Conservation (phyloP, 2,797 vertebrate genomes). For the Urocyon cinereoargenteus region DNA sequence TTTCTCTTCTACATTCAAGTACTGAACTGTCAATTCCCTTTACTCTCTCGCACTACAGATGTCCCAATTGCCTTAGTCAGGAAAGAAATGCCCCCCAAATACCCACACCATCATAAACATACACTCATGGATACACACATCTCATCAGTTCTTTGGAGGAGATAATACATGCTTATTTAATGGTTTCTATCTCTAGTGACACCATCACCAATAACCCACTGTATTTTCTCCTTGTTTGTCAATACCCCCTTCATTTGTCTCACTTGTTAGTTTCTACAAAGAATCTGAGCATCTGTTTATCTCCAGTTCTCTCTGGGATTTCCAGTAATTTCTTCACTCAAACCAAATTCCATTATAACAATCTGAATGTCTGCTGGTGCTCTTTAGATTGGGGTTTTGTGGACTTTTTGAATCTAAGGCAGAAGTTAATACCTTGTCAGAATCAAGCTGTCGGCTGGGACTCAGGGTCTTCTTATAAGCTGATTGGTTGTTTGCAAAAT, state of each 20-base stretch:
- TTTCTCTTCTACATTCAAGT: not conserved
- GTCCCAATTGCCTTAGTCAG: not conserved
- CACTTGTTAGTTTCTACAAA: not conserved
- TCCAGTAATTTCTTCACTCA: not conserved
- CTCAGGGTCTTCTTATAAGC: not conserved
- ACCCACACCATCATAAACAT: not conserved
- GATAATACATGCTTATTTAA: not conserved
- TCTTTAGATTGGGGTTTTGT: not conserved
- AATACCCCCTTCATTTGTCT: not conserved
- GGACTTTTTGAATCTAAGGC: not conserved
- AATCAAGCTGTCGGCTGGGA: not conserved
- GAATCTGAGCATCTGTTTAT: not conserved
- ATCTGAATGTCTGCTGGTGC: not conserved
- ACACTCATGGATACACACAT: not conserved
- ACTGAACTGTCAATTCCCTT: not conserved
- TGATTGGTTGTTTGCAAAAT: not conserved
- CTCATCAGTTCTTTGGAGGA: not conserved
- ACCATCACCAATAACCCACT: not conserved
- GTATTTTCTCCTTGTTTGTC: not conserved
- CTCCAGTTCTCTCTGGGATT: not conserved
- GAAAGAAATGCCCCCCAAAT: not conserved
- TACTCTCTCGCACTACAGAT: not conserved
- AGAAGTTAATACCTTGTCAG: not conserved
- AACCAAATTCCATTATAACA: not conserved
- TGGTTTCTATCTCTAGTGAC: not conserved